Evolutionary conservation across 2,797 vertebrate species (phyloP).

Genomic region (Neopelma chrysocephalum): DNA sequence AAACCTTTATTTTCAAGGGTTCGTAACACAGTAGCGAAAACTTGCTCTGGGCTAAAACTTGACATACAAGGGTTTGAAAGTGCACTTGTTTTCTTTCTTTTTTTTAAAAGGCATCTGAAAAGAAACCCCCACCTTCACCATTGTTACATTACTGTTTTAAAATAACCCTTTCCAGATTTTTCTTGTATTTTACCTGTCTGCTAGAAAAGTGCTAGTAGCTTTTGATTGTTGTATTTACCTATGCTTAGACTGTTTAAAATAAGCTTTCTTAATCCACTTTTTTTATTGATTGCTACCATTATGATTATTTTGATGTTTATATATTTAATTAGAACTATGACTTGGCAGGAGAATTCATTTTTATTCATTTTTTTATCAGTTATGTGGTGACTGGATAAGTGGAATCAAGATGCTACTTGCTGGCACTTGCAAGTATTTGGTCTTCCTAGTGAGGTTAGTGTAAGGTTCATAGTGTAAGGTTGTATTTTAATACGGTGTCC

Average conservation of each 20-base stretch:
- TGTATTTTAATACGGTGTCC: not conserved
- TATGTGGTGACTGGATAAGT: not conserved
- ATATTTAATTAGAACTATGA: not conserved
- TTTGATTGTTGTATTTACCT: not conserved
- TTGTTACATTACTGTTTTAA: not conserved
- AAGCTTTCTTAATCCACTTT: not conserved
- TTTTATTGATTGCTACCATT: not conserved
- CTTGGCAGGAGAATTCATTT: not conserved
- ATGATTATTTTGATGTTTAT: not conserved
- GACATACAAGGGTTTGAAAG: conserved; percentile 62
- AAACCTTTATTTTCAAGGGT: conserved; percentile 72
- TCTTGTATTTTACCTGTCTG: not conserved
- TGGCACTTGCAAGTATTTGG: conserved; percentile 20
- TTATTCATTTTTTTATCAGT: not conserved
- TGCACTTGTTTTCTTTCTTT: conserved; percentile 45
- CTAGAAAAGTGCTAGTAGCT: not conserved
- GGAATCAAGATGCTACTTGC: conserved; percentile 53
- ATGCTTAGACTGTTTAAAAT: not conserved
- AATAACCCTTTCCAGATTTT: not conserved
- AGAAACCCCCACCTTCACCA: not conserved
- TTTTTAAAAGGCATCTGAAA: conserved; percentile 47
- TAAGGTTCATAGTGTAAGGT: too few relatives aligned
- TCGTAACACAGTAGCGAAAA: conserved; percentile 71
- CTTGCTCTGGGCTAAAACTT: conserved; percentile 75
- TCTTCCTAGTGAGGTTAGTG: not conserved